These are phyloP conservation scores for Rattus norvegicus DNA, from an alignment of 2,113 vertebrate genomes.

Conservation along the genomic window DNA sequence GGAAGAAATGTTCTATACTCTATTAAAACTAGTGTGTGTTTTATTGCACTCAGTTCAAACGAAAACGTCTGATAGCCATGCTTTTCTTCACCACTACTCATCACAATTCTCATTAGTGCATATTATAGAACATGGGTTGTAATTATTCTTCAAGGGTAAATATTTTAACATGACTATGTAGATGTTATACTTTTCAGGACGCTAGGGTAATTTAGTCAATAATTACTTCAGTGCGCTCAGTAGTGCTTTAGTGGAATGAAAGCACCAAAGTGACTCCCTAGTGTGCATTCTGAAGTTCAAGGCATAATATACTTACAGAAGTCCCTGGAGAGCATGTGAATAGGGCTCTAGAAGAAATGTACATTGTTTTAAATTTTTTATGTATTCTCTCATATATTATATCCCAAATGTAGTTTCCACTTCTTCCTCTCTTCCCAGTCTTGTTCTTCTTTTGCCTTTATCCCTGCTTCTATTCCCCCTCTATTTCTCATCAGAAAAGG, in stretches of 20 bases:
- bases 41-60: not conserved
- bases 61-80: not conserved
- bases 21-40: not conserved
- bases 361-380: not conserved
- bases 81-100: not conserved
- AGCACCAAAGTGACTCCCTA: not conserved
- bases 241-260: not conserved
- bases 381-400: not conserved
- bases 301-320: not conserved
- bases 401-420: not conserved
- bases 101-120: not conserved
- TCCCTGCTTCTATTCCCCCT: not conserved
- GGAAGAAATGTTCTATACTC: not conserved
- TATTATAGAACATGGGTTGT: not conserved
- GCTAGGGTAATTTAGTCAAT: constrained; percentile 10
- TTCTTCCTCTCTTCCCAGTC: not conserved
- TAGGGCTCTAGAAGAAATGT: not conserved
- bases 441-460: not conserved
- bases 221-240: not conserved
- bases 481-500: not conserved
- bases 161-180: not conserved
- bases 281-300: not conserved
- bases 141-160: constrained; percentile 13
- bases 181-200: not conserved
- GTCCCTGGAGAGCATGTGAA: too few relatives aligned